These are phyloP conservation scores for Sarcophilus harrisii DNA, from an alignment of 2,797 vertebrate genomes.

Conservation along the genomic window DNA sequence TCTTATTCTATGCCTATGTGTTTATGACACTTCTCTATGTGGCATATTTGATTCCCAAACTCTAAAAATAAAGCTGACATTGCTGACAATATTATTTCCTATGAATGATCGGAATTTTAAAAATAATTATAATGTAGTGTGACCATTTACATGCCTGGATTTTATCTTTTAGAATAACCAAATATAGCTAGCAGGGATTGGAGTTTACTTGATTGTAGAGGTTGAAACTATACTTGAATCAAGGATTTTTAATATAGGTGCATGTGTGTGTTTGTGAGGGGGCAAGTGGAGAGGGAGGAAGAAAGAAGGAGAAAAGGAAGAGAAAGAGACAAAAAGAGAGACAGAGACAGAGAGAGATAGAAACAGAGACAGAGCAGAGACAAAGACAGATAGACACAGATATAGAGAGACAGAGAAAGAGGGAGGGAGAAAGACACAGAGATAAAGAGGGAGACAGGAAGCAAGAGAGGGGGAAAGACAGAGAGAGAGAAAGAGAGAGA, in stretches of 20 bases:
- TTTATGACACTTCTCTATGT: neutral
- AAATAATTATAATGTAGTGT: neutral
- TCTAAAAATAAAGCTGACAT: neutral
- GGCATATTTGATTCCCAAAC: neutral
- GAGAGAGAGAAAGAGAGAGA: too few species aligned
- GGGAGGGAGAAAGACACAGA: too few species aligned
- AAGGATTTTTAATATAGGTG: neutral
- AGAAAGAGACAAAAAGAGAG: too few species aligned
- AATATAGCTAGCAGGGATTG: neutral
- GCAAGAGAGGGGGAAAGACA: too few species aligned
- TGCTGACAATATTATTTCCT: neutral
- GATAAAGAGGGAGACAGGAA: too few species aligned
- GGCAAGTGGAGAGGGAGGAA: too few species aligned
- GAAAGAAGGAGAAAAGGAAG: too few species aligned
- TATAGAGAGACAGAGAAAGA: too few species aligned
- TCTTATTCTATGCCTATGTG: fast-evolving
- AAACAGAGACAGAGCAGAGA: too few species aligned
- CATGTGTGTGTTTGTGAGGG: too few species aligned
- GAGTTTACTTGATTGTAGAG: neutral
- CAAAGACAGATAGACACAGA: too few species aligned
- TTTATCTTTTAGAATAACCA: neutral
- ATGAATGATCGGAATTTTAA: neutral
- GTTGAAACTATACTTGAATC: neutral
- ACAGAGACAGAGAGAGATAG: too few species aligned
- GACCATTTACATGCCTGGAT: neutral